phyloP scores from a whole-genome alignment of 2,888 invertebrate species.

The Heliconius ethilla region DNA sequence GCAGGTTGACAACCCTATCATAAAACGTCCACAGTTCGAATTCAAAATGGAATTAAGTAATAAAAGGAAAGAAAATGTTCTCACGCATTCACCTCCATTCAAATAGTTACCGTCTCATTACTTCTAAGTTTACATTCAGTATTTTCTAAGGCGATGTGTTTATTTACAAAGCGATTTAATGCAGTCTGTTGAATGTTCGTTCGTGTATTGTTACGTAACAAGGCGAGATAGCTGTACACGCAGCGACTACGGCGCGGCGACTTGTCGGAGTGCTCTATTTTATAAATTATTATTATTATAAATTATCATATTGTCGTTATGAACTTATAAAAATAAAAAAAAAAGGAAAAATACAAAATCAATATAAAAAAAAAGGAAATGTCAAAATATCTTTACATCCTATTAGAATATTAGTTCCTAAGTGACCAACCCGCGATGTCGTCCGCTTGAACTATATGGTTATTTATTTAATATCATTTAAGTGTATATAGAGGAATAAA shows the following conservation, averaged over 20 bases:
- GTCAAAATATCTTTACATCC: too few species aligned
- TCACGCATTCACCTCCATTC: slow-evolving; percentile 16
- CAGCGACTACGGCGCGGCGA: background rate
- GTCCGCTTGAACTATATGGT: too few species aligned
- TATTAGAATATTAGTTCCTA: too few species aligned
- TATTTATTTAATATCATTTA: too few species aligned
- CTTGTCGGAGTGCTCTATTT: background rate
- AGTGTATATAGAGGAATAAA: too few species aligned
- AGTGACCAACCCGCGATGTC: too few species aligned
- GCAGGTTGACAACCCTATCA: background rate
- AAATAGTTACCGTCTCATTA: slow-evolving; percentile 23
- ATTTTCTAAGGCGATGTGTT: slow-evolving; percentile 34
- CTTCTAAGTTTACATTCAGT: slow-evolving; percentile 15
- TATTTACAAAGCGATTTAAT: slow-evolving; percentile 47
- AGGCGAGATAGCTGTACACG: slow-evolving; percentile 34
- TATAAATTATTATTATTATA: too few species aligned
- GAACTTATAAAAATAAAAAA: too few species aligned
- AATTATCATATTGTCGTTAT: too few species aligned
- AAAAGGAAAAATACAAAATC: too few species aligned
- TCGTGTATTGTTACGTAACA: slow-evolving; percentile 42
- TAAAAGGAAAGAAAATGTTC: slow-evolving; percentile 5
- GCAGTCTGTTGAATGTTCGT: slow-evolving; percentile 40
- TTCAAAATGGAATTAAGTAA: slow-evolving; percentile 9
- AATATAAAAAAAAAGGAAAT: too few species aligned
- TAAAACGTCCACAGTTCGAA: background rate